phyloP scores from a whole-genome alignment of 2,888 invertebrate genomes.

The Andrena camellia region DNA sequence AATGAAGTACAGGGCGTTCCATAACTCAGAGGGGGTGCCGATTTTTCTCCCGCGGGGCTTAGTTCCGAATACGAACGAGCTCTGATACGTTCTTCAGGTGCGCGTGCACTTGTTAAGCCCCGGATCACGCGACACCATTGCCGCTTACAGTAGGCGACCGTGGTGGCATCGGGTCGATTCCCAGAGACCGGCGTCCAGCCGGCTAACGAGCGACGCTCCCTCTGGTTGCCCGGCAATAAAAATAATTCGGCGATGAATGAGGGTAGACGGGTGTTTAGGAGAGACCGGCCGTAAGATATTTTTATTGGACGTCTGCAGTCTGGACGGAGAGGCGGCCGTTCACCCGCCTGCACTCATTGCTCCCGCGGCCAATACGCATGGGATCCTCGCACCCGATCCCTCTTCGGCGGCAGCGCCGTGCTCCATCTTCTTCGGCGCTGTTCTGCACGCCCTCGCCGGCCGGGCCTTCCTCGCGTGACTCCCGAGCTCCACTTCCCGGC shows the following conservation, averaged over 20 bases:
- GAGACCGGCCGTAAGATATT: conserved; percentile 77
- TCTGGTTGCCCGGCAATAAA: conserved; percentile 69
- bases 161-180: conserved; percentile 47
- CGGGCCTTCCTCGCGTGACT: conserved; percentile 13
- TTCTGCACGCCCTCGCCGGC: conserved; percentile 25
- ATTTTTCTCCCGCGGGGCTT: too few species aligned
- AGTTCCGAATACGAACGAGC: too few species aligned
- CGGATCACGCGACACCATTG: not conserved
- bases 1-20: too few species aligned
- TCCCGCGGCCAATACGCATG: conserved; percentile 68
- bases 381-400: conserved; percentile 69
- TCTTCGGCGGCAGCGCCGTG: conserved; percentile 13
- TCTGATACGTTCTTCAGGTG: too few species aligned
- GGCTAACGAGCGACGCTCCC: conserved; percentile 53
- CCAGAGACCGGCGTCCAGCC: conserved; percentile 42
- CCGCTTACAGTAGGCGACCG: conserved; percentile 14
- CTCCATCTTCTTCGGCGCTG: conserved; percentile 36
- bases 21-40: too few species aligned
- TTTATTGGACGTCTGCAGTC: conserved; percentile 83
- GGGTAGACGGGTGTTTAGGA: conserved; percentile 67
- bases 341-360: conserved; percentile 74
- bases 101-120: too few species aligned
- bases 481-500: not conserved
- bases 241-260: conserved; percentile 74
- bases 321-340: conserved; percentile 80